A percentile compares a stretch with the other conserved stretches of the same genome.
phyloP scores from a whole-genome alignment of 2,797 vertebrate genomes.

The Macropodus opercularis region DNA sequence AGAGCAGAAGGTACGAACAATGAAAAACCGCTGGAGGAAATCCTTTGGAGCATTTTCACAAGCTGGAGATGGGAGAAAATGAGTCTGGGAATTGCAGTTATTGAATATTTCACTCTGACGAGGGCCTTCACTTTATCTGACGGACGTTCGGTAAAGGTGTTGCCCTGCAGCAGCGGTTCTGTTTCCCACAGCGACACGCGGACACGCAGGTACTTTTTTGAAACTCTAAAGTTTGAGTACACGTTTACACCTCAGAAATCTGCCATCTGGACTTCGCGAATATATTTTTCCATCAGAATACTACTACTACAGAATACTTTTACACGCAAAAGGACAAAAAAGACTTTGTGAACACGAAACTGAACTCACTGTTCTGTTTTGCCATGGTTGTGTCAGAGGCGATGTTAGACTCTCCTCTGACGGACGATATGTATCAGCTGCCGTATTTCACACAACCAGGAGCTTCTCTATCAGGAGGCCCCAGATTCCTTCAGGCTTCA shows the following conservation, averaged over 20 bases:
- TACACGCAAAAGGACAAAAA: neutral
- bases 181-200: too few species aligned
- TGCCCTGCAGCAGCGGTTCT: neutral
- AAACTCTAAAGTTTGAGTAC: neutral
- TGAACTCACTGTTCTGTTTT: neutral
- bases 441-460: slow-evolving; percentile 3
- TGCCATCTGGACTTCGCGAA: neutral
- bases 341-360: neutral
- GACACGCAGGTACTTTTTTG: too few species aligned
- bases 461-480: neutral
- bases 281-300: slow-evolving; percentile 19
- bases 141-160: neutral
- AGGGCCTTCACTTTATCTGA: neutral
- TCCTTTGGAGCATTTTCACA: neutral
- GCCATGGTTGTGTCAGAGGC: slow-evolving; percentile 1
- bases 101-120: neutral
- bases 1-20: neutral
- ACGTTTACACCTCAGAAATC: slow-evolving; percentile 11
- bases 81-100: neutral
- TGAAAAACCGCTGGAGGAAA: neutral
- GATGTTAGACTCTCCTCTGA: slow-evolving; percentile 9
- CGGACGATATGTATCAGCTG: slow-evolving; percentile 1
- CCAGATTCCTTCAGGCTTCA: neutral
- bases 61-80: neutral
- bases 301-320: neutral